Percentiles rank a stretch among this genome's conserved stretches.
Conservation (phyloP, 2,888 invertebrate genomes). For the Hirtodrosophila histrioides region DNA sequence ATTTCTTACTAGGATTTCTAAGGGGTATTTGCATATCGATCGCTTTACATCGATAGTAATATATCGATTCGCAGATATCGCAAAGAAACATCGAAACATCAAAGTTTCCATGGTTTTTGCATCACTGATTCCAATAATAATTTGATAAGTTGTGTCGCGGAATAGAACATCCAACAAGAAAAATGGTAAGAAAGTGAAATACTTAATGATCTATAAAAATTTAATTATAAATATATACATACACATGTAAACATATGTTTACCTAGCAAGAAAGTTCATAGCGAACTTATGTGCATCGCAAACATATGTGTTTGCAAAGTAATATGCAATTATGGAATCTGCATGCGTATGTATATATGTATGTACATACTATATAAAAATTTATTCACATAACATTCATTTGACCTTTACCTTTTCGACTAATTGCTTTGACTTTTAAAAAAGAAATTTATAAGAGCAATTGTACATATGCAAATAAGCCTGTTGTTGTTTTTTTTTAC, state of each 20-base stretch:
- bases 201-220: neutral
- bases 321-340: slow-evolving; percentile 5
- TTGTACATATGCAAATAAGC: no score
- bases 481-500: no score
- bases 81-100: no score
- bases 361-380: neutral
- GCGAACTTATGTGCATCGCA: neutral
- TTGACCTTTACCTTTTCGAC: slow-evolving; percentile 41
- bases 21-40: no score
- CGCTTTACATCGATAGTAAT: no score
- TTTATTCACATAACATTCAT: slow-evolving; percentile 47
- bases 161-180: slow-evolving; percentile 12
- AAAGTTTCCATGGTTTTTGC: neutral
- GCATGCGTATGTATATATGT: neutral
- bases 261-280: no score
- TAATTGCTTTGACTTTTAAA: neutral
- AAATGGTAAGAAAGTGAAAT: slow-evolving; percentile 19
- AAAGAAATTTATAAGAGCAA: no score
- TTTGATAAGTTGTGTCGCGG: slow-evolving; percentile 15
- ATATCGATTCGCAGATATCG: no score
- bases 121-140: slow-evolving; percentile 14
- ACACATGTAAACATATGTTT: no score
- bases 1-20: no score
- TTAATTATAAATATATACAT: neutral
- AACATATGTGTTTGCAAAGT: neutral